Base-by-base conservation (phyloP, 2,888 invertebrate genomes). In the Mimumesa dahlbomi region DNA sequence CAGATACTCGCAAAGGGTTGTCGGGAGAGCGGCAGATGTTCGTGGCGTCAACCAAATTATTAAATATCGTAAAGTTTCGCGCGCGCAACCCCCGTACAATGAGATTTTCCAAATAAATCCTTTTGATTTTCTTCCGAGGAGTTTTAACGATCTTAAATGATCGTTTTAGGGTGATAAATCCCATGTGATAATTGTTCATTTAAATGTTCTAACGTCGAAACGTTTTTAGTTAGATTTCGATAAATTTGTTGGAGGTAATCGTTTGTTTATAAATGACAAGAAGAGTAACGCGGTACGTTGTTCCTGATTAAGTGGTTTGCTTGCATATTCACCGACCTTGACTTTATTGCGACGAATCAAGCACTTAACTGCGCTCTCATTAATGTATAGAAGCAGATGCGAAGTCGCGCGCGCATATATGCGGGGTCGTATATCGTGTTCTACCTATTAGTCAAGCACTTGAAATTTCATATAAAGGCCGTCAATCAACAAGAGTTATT, bases 1-100 rank as follows among this genome's bases (percentile, higher is more conserved):
- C 82, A 73, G 76, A 57, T 42, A 52, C 36, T 69, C 38, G 77
- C 70, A 82, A 82, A 82, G 82, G 82, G 81, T 82, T 83, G 81
- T 68, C 71, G 75, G 58, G 82, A 77, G 75, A 75, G 80, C 83
- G 82, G 84, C 88, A 88, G 88, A 87, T 88, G 88, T 87, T 87
- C 80, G 78, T 87, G 87, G 87, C 88, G 84, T 86, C 82, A 78
- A 76, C 78, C 81, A 81, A 84, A 85, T 87, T 86, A 88, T 87
- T 87, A 87, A 88, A 87, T 82, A 85, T 85, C 83, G 81, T 78
- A 82, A 85, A 84, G 85, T 81, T 81, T 42, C 54, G 59, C 61
- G 72, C 66, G 43, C 5, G 18, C 46, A 46, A 62, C 1, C 4
- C 9, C n/a, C 11, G n/a, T 34, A 4, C 11, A 3, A 9, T 1